Evolutionary conservation across 2,797 vertebrate species (phyloP), one percentile per base, ranked within the genome.

Genomic region (Mycteria americana): DNA sequence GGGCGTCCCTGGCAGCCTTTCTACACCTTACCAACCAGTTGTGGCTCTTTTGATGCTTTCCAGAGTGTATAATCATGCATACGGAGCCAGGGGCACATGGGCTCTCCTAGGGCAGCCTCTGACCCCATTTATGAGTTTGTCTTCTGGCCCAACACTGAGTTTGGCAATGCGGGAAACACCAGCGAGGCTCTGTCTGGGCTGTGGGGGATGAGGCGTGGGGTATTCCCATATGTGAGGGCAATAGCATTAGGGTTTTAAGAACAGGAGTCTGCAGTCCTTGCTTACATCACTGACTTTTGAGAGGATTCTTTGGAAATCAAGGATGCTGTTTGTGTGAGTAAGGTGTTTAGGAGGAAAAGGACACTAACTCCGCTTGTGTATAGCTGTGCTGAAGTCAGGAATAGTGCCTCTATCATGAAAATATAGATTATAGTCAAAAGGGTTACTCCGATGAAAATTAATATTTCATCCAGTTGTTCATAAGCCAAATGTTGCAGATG

Each of bases 11-110:
- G 54, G 15, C 14, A 35, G 21, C 19, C 10, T 69, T 39, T 62
- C 18, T 7, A 11, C 31, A 30, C 7, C 33, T 79, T 75, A 13
- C 4, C 10, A 11, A 23, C 28, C 7, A 10, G 16, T 33, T 68
- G 57, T 35, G 22, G 10, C 37, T 80, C 7, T 41, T 85, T 27
- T 41, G 18, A 18, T 78, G 33, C 13, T 84, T 81, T 76, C 16
- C 30, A 9, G 30, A 43, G 14, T 5, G 15, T 39, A 4, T 46
- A 39, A 85, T 39, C 11, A 15, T 4, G 12, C 11, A 22, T 1
- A 19, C 0, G 0, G 35, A 21, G 28, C 25, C 18, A 67, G 56
- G 28, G 65, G 4, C 6, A 2, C 1, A 4, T 11, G 21, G 11
- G 17, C 1, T 82, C 4, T 51, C 31, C 33, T 21, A 57, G 23